Conservation (phyloP, 1,140 invertebrate genomes). For the Apis laboriosa region DNA sequence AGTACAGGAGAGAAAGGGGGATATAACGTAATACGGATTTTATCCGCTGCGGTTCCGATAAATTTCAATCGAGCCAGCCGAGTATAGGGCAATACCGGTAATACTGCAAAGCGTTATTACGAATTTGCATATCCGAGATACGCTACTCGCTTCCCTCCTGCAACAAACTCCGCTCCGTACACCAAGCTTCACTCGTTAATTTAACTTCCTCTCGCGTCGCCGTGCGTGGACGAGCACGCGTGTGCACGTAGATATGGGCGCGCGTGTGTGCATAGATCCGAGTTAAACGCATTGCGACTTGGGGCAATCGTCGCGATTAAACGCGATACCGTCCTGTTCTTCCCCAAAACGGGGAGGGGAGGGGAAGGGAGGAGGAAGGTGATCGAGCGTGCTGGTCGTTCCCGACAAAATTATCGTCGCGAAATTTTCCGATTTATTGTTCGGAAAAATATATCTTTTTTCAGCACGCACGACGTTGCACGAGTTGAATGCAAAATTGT, state of each 20-base stretch:
- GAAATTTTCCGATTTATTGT: no score
- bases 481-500: background rate
- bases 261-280: background rate
- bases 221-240: background rate
- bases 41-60: constrained; percentile 37
- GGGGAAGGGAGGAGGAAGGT: background rate
- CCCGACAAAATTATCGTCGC: no score
- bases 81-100: background rate
- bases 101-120: constrained; percentile 38
- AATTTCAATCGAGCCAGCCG: constrained; percentile 37
- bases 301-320: constrained; percentile 27
- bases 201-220: constrained; percentile 27
- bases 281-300: constrained; percentile 4
- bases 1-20: constrained; percentile 4
- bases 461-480: no score
- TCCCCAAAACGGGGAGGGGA: background rate
- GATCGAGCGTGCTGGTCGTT: background rate
- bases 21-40: constrained; percentile 21
- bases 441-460: no score
- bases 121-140: constrained; percentile 51
- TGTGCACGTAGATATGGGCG: no score
- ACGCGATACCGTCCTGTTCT: constrained; percentile 16
- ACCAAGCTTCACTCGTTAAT: constrained; percentile 29
- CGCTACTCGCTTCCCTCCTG: constrained; percentile 29
- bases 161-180: background rate